These are phyloP conservation scores for Thinocorus orbignyianus DNA, from an alignment of 2,113 vertebrate species.

Conservation along the genomic window DNA sequence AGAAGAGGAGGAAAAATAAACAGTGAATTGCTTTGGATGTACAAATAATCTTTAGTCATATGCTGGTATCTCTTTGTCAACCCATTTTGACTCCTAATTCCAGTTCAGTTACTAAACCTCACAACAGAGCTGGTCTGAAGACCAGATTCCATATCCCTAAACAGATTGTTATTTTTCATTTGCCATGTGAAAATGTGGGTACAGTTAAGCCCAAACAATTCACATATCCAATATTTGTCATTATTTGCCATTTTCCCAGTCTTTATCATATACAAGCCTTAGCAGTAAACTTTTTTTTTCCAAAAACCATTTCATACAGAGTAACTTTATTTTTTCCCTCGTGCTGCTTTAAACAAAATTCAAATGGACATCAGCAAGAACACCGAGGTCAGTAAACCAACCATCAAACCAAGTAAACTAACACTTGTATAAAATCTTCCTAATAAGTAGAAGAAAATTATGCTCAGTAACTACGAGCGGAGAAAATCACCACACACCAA, in stretches of 20 bases:
- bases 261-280: not conserved
- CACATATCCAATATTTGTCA: not conserved
- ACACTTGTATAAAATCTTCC: not conserved
- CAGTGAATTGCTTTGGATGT: not conserved
- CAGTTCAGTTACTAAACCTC: not conserved
- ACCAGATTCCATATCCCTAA: not conserved
- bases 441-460: not conserved
- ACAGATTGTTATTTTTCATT: not conserved
- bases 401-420: not conserved
- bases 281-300: not conserved
- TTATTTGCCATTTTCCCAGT: not conserved
- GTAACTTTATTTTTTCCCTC: not conserved
- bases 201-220: not conserved
- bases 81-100: not conserved
- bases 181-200: not conserved
- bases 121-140: not conserved
- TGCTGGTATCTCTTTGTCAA: not conserved
- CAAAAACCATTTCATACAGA: not conserved
- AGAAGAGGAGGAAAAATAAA: not conserved
- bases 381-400: not conserved
- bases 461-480: not conserved
- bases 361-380: not conserved
- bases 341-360: not conserved
- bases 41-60: not conserved
- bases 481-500: not conserved